Evolutionary conservation across 2,797 vertebrate species (phyloP).

Genomic region (Alectoris magna): DNA sequence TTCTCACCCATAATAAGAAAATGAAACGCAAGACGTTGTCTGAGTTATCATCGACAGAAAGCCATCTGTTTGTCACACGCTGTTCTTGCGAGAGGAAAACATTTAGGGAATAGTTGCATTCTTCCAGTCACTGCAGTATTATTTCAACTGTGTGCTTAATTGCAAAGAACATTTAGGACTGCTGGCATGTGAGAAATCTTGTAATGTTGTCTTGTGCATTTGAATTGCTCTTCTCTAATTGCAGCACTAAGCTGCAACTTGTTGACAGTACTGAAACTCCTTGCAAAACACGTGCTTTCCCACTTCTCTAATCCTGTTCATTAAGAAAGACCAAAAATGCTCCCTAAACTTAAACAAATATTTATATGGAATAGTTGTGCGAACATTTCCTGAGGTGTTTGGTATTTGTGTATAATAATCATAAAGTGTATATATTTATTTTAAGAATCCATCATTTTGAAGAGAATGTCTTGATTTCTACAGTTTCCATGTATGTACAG

Average conservation of each 20-base stretch:
- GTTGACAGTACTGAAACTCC: not conserved
- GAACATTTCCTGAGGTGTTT: not conserved
- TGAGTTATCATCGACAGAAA: not conserved
- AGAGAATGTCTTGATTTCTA: constrained; percentile 38
- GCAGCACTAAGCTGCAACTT: not conserved
- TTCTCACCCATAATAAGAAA: not conserved
- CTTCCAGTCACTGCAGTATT: not conserved
- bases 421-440: not conserved
- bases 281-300: not conserved
- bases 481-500: constrained; percentile 41
- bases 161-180: not conserved
- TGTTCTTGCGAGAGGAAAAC: not conserved
- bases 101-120: not conserved
- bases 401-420: not conserved
- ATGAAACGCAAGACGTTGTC: not conserved
- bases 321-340: not conserved
- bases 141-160: not conserved
- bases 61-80: not conserved
- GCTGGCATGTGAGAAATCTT: not conserved
- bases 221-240: not conserved
- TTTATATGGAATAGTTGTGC: not conserved
- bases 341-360: not conserved
- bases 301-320: not conserved
- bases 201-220: not conserved
- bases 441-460: constrained; percentile 20